Conservation (phyloP, 2,113 vertebrate genomes). For the Indicator indicator region DNA sequence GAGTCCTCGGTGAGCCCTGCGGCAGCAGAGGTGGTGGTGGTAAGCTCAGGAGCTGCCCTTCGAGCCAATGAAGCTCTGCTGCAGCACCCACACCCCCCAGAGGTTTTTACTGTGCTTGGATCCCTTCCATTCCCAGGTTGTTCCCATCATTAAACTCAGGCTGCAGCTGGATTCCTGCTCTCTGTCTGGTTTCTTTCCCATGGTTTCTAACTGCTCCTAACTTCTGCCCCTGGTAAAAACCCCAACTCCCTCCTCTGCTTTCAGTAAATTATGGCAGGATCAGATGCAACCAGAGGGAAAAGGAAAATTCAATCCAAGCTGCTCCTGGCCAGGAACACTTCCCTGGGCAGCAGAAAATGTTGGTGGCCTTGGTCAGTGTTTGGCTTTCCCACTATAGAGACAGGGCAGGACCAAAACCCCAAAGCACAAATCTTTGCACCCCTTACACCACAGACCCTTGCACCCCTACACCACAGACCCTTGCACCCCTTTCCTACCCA, state of each 20-base stretch:
- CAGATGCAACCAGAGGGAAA: not conserved
- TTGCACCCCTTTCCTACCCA: too few relatives aligned
- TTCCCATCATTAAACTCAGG: not conserved
- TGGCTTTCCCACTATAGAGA: too few relatives aligned
- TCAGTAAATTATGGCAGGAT: too few relatives aligned
- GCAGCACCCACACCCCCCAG: accelerated
- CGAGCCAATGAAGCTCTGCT: accelerated
- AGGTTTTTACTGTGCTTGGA: not conserved
- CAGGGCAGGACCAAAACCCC: not conserved
- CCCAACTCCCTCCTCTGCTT: not conserved
- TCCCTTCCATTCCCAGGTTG: accelerated
- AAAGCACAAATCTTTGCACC: too few relatives aligned
- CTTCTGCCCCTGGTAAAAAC: accelerated
- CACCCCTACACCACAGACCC: too few relatives aligned
- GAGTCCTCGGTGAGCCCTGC: not conserved
- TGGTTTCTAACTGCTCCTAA: not conserved
- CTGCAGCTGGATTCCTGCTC: not conserved
- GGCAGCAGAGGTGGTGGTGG: not conserved
- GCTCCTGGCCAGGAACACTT: not conserved
- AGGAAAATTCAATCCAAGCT: not conserved
- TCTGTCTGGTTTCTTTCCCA: not conserved
- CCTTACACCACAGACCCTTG: too few relatives aligned
- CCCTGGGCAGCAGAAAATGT: not conserved
- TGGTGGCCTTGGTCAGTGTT: too few relatives aligned
- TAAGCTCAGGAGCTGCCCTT: not conserved